Conservation (phyloP, 2,888 invertebrate species). For the Xanthia icteritia region DNA sequence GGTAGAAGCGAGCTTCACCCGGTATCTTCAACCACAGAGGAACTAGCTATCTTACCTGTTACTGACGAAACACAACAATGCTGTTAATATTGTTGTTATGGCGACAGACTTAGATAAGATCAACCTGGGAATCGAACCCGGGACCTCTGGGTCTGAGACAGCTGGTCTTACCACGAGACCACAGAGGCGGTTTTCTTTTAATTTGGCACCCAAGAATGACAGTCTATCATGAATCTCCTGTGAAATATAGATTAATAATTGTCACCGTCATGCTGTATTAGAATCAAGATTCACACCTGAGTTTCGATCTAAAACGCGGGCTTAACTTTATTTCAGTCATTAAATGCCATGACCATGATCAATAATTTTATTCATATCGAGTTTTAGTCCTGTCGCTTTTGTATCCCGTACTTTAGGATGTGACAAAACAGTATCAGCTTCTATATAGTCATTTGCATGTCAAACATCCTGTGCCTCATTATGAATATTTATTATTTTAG, state of each 20-base stretch:
- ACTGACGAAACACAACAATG: too few relatives aligned
- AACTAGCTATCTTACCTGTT: too few relatives aligned
- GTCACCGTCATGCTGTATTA: neutral
- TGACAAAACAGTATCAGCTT: constrained; percentile 20
- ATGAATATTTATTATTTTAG: constrained; percentile 23
- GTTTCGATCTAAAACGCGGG: neutral
- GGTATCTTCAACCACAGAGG: too few relatives aligned
- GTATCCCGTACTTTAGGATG: constrained; percentile 33
- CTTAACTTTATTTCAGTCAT: neutral
- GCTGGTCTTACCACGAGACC: too few relatives aligned
- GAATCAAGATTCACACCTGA: neutral
- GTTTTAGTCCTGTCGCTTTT: neutral
- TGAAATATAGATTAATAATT: too few relatives aligned
- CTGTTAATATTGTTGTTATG: too few relatives aligned
- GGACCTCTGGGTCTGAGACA: too few relatives aligned
- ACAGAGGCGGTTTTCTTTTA: neutral
- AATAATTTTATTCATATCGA: constrained; percentile 18
- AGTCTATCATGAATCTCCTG: neutral
- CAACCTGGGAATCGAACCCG: too few relatives aligned
- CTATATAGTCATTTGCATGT: constrained; percentile 19
- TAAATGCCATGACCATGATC: neutral
- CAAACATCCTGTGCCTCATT: constrained; percentile 36
- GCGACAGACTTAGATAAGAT: too few relatives aligned
- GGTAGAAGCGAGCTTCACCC: too few relatives aligned
- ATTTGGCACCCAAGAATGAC: neutral